Evolutionary conservation across 2,888 invertebrate species (phyloP).

Genomic region (Drosophila maculinotata): DNA sequence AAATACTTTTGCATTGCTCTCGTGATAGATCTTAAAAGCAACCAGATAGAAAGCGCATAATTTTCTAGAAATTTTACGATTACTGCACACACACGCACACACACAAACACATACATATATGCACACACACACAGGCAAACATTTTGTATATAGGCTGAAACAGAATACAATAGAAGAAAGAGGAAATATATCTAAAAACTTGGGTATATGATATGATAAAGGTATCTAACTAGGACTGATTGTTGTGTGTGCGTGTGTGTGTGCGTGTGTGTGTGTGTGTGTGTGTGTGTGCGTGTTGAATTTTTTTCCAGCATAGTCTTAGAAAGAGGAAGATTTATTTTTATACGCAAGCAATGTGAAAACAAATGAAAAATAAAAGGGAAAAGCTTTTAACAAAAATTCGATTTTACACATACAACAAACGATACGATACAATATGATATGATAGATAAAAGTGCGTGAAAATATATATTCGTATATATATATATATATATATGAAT

Average conservation of each 20-base stretch:
- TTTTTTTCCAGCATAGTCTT: slow-evolving; percentile 51
- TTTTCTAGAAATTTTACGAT: slow-evolving; percentile 59
- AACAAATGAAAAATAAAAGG: slow-evolving; percentile 5
- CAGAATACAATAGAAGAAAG: slow-evolving; percentile 2
- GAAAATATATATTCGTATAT: slow-evolving; percentile 4
- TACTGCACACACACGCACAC: slow-evolving; percentile 23
- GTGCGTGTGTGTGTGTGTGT: not conserved
- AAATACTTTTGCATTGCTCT: slow-evolving; percentile 32
- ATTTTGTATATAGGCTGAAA: slow-evolving; percentile 36
- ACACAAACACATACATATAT: slow-evolving; percentile 10
- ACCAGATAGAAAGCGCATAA: slow-evolving; percentile 38
- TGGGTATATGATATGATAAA: slow-evolving; percentile 15
- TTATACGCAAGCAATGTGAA: slow-evolving; percentile 48
- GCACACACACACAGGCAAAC: slow-evolving; percentile 2
- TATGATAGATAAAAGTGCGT: slow-evolving; percentile 5
- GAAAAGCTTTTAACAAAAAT: slow-evolving; percentile 40
- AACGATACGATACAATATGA: slow-evolving; percentile 7
- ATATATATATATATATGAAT: slow-evolving; percentile 4
- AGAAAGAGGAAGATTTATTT: slow-evolving; percentile 49
- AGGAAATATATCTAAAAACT: slow-evolving; percentile 9
- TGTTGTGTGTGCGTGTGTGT: slow-evolving; percentile 18
- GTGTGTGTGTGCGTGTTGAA: slow-evolving; percentile 3
- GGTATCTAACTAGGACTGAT: slow-evolving; percentile 40
- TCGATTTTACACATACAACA: slow-evolving; percentile 40
- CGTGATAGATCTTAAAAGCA: slow-evolving; percentile 51